These are phyloP conservation scores for Orthosia gothica DNA, from an alignment of 2,888 invertebrate species.

Conservation along the genomic window DNA sequence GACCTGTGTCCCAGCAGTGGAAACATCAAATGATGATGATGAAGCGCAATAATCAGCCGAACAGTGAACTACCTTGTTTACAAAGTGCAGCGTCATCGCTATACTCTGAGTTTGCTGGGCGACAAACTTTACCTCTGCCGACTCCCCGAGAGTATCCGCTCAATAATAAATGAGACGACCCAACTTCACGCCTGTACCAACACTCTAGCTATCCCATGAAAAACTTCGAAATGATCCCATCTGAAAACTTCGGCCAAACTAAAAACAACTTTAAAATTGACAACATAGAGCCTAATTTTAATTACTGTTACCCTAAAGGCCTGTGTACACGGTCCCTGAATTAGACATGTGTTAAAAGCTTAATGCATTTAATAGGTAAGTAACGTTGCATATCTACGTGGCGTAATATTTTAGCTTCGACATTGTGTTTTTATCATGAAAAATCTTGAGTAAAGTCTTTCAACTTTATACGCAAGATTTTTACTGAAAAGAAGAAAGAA, in stretches of 20 bases:
- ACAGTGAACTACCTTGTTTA: slow-evolving; percentile 43
- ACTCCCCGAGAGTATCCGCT: slow-evolving; percentile 83
- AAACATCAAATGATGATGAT: too few relatives aligned
- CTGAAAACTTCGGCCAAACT: slow-evolving; percentile 62
- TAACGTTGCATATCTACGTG: slow-evolving; percentile 75
- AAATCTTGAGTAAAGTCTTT: slow-evolving; percentile 49
- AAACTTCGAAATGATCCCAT: slow-evolving; percentile 81
- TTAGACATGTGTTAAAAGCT: slow-evolving; percentile 90
- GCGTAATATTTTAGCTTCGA: slow-evolving; percentile 73
- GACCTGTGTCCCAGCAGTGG: too few relatives aligned
- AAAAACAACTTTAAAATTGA: slow-evolving; percentile 69
- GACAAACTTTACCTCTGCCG: slow-evolving; percentile 68
- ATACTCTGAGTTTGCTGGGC: slow-evolving; percentile 50
- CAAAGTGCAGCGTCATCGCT: slow-evolving; percentile 58
- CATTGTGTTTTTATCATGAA: slow-evolving; percentile 60
- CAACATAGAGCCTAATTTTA: slow-evolving; percentile 58
- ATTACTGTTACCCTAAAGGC: slow-evolving; percentile 59
- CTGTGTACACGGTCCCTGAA: slow-evolving; percentile 79
- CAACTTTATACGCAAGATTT: slow-evolving; percentile 5
- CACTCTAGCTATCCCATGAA: slow-evolving; percentile 83
- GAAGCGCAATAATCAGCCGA: slow-evolving; percentile 38
- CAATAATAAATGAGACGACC: slow-evolving; percentile 91
- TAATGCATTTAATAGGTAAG: slow-evolving; percentile 87
- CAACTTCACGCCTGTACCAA: slow-evolving; percentile 87
- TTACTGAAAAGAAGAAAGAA: not conserved